Percentiles rank a stretch among this genome's conserved stretches.
phyloP scores from a whole-genome alignment of 1,140 invertebrate species.

The Planococcus citri region DNA sequence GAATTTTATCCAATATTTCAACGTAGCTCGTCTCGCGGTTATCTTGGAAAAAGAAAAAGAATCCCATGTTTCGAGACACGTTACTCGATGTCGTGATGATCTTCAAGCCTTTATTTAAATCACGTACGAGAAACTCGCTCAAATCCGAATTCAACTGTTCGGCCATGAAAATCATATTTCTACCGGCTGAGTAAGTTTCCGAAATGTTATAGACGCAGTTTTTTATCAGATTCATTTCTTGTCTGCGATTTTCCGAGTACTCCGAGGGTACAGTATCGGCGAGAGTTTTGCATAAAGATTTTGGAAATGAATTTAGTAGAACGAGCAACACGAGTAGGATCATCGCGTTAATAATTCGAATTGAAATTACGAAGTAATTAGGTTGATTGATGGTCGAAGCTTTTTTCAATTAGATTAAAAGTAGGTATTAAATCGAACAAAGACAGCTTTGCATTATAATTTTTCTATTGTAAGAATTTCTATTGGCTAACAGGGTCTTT shows the following conservation, averaged over 20 bases:
- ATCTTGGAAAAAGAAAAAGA: background rate
- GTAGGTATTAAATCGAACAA: too few relatives aligned
- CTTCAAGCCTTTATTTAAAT: background rate
- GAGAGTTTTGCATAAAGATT: too few relatives aligned
- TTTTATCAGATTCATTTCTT: background rate
- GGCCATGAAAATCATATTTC: background rate
- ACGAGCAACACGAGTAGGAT: too few relatives aligned
- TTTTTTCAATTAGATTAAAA: too few relatives aligned
- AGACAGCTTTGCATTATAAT: too few relatives aligned
- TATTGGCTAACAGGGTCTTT: too few relatives aligned
- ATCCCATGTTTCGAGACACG: background rate
- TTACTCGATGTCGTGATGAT: background rate
- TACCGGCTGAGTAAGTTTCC: background rate
- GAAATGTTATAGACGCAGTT: background rate
- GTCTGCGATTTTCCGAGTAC: background rate
- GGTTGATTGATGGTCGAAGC: too few relatives aligned
- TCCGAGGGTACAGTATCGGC: too few relatives aligned
- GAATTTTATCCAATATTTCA: background rate
- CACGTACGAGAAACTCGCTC: background rate
- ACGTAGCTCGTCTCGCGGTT: background rate
- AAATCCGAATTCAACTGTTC: background rate
- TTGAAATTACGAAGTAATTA: too few relatives aligned
- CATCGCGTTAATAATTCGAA: too few relatives aligned
- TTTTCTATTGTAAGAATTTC: too few relatives aligned
- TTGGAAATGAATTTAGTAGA: too few relatives aligned